Conservation (phyloP, 2,113 vertebrate species). For the Tragelaphus strepsiceros region DNA sequence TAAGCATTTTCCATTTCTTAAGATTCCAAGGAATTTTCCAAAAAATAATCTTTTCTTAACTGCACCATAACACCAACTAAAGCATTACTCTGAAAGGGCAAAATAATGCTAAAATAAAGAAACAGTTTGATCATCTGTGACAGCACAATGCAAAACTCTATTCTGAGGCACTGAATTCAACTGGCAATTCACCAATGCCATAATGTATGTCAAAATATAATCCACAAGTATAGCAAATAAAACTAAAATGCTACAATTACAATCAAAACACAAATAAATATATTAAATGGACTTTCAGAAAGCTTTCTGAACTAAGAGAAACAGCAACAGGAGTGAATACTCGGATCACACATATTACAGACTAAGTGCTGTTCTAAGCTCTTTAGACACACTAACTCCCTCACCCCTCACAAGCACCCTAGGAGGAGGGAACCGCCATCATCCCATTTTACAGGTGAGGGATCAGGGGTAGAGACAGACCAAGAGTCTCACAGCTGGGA, state of each 20-base stretch:
- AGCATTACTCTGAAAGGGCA: neutral
- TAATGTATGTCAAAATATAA: neutral
- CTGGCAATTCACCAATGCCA: neutral
- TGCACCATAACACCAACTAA: neutral
- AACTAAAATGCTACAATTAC: neutral
- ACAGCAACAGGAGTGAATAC: neutral
- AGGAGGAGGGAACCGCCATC: neutral
- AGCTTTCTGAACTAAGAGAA: neutral
- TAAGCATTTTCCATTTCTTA: neutral
- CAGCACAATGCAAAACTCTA: neutral
- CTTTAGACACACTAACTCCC: neutral
- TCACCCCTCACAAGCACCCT: neutral
- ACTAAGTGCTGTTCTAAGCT: neutral
- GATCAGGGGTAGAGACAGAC: neutral
- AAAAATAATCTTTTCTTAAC: neutral
- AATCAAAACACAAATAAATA: slow-evolving; percentile 13
- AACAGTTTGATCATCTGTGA: neutral
- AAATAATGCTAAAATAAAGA: slow-evolving; percentile 23
- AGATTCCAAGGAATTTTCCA: neutral
- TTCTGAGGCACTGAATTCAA: neutral
- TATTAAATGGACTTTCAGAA: neutral
- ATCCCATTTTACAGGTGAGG: neutral
- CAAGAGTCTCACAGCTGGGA: neutral
- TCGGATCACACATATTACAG: neutral
- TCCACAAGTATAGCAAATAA: neutral